Conservation (phyloP, 2,888 invertebrate genomes). For the Gymnocheta viridis region DNA sequence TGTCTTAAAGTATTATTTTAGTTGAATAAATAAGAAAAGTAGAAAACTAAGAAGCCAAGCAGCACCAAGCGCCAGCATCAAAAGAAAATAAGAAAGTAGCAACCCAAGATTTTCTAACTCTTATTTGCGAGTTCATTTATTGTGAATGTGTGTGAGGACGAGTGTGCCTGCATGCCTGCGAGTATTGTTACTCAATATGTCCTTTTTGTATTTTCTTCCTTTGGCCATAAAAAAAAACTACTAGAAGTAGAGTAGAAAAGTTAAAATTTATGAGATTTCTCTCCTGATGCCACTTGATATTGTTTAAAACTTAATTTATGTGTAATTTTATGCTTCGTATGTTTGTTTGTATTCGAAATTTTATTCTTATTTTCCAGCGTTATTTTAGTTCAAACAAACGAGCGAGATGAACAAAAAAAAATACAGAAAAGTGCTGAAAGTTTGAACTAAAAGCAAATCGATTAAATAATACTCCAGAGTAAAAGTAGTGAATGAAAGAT, state of each 20-base stretch:
- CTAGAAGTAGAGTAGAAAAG: constrained; percentile 55
- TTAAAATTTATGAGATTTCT: constrained; percentile 71
- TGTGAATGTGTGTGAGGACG: not conserved
- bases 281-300: constrained; percentile 71
- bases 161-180: not conserved
- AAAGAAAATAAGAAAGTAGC: constrained; percentile 43
- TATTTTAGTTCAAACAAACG: constrained; percentile 27
- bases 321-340: constrained; percentile 61
- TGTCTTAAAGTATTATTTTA: constrained; percentile 45
- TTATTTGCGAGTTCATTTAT: constrained; percentile 25
- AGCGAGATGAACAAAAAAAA: not conserved
- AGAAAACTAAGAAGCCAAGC: constrained; percentile 14
- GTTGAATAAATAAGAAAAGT: constrained; percentile 15
- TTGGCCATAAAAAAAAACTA: constrained; percentile 1
- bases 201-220: constrained; percentile 23
- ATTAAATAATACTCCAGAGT: constrained; percentile 62
- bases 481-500: constrained; percentile 38
- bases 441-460: constrained; percentile 60
- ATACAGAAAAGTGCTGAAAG: constrained; percentile 59
- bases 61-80: constrained; percentile 23
- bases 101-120: constrained; percentile 43
- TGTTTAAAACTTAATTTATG: constrained; percentile 68
- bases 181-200: constrained; percentile 25
- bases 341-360: constrained; percentile 40
- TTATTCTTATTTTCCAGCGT: not conserved